Base-by-base conservation (phyloP, 2,113 vertebrate species). In the Cyanistes caeruleus region DNA sequence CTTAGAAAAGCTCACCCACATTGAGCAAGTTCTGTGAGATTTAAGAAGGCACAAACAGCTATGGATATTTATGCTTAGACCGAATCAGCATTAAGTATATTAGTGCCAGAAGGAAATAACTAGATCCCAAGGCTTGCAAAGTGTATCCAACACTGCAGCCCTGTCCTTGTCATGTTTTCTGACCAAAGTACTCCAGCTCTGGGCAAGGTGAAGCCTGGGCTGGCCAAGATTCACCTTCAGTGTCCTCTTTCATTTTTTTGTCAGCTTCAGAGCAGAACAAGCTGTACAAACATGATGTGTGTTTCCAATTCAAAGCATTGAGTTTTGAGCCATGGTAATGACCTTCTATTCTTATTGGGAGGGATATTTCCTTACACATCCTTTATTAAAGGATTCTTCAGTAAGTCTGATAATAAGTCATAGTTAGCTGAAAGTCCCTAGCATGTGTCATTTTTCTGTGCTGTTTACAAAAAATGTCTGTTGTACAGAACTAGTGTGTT, bases 231-330 rank as follows among this genome's bases (percentile, higher is more conserved):
- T 2, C 41, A 2, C 9, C 15, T 21, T 53, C 28, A 7, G 11
- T 16, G 25, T 33, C 46, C 15, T 63, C 27, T 27, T 69, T 25
- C 14, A 7, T n/a, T 73, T 73, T 68, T 80, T 81, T 60, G 60
- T 87, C 85, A 80, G 25, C 86, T 93, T 72, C 63, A 69, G 30
- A 84, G 83, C 28, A 87, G 41, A 62, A 46, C 18, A 69, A 37
- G 60, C 85, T 72, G 37, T 22, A 64, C 0, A 22, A 84, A 82
- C 52, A 65, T 25, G 51, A 90, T 5, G 19, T 68, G 2, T 44
- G 89, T 70, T 96, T 97, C 63, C 62, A 95, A 31, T 93, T 88
- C 22, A 43, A 82, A 96, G 35, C 35, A 73, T 5, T 64, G 25
- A 84, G 74, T 79, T 84, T 91, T 70, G 85, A 93, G 70, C n/a